Conservation (phyloP, 2,113 vertebrate genomes). For the Tetrao urogallus region DNA sequence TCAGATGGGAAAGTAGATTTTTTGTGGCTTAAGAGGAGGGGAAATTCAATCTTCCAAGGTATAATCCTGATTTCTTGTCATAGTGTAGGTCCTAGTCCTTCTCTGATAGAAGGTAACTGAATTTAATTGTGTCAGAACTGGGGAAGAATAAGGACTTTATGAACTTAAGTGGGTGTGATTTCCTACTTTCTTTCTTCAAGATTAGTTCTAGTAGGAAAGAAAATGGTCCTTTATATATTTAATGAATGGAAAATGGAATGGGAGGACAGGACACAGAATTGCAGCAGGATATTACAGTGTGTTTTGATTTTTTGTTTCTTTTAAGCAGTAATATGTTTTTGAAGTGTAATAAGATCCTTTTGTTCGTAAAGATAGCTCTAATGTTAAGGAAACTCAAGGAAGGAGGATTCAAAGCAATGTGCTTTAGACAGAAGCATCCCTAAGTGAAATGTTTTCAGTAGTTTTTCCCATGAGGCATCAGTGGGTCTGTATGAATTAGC, state of each 20-base stretch:
- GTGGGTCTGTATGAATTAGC: background rate
- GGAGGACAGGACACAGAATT: background rate
- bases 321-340: background rate
- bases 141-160: background rate
- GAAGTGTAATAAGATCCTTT: background rate
- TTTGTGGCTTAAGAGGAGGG: background rate
- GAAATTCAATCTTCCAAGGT: background rate
- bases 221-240: background rate
- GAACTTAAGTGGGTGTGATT: background rate
- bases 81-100: background rate
- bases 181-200: background rate
- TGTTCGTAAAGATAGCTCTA: background rate
- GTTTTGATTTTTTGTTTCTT: background rate
- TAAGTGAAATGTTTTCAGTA: background rate
- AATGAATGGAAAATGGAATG: background rate
- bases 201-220: background rate
- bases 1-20: background rate
- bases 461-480: background rate
- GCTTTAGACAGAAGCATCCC: background rate
- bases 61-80: background rate
- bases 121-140: background rate
- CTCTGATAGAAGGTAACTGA: background rate
- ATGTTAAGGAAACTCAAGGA: background rate
- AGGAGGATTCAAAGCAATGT: background rate
- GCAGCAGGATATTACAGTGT: background rate